Evolutionary conservation across 1,140 invertebrate genomes (phyloP), one percentile per base, ranked within the genome.

Genomic region (Diorhabda elongata): DNA sequence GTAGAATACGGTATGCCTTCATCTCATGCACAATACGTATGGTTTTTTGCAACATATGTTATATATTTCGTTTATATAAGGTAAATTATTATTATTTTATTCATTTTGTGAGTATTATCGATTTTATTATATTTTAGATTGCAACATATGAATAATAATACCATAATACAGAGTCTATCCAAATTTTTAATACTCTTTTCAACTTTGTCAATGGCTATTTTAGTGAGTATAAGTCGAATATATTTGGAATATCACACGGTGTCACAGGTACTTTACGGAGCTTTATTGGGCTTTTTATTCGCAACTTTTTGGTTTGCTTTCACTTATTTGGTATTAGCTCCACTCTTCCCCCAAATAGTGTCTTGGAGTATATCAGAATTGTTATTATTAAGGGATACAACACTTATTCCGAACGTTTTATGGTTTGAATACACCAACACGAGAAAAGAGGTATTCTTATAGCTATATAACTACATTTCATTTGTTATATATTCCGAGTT

Each of bases 391-490:
- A 85, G 94, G 73, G 95, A 97, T 77, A 94, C 93, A 59, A 95
- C 94, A 5, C 82, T 96, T 44, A 97, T 97, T 80, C 95, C 95
- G 8, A 96, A 97, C 80, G 91, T 97, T 5, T 80, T 97, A 66
- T 97, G 94, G 94, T 97, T 97, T 80, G 95, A 97, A 78, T 97
- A 97, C 79, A 95, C 92, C n/a, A 92, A 90, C 64, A 90, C 91
- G 62, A 82, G 94, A 69, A 89, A 91, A 75, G 94, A 95, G 81
- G 88, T 52, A 52, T 26, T 26, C 26, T 89, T 7, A 58, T 26
- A 52, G 47, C 6, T 52, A 3, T 52, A 52, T 52, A 8, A 52
- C 5, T 52, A 52, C n/a, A 6, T 52, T 52, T 6, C 2, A 52
- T 52, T 8, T n/a, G 6, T 52, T 52, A 52, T 52, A 52, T 8